phyloP scores from a whole-genome alignment of 30 jellyfish, hydroid and myxozoan genomes.

The Aurelia sp. region DNA sequence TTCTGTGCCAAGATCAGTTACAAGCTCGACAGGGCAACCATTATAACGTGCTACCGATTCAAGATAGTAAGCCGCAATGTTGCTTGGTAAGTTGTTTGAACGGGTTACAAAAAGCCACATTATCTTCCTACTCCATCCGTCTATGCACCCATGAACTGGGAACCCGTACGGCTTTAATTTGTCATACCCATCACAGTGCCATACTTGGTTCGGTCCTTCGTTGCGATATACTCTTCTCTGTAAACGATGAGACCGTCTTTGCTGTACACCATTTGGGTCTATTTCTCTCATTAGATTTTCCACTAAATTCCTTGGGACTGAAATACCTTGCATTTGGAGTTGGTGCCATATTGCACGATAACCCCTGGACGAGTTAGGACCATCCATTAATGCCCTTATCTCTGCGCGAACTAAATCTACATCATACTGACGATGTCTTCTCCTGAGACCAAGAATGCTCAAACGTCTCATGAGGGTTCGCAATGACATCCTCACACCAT shows the following conservation, averaged over 20 bases:
- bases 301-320: not conserved
- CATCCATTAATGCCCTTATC: no score
- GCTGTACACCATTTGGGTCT: not conserved
- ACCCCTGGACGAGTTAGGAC: not conserved
- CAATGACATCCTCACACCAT: no score
- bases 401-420: no score
- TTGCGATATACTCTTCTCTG: no score
- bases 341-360: not conserved
- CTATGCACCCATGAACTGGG: slow-evolving; percentile 82
- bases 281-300: not conserved
- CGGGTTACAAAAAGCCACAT: slow-evolving; percentile 13
- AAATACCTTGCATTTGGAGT: not conserved
- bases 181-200: no score
- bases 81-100: slow-evolving; percentile 62
- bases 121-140: slow-evolving; percentile 70
- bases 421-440: no score
- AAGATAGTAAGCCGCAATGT: slow-evolving; percentile 30
- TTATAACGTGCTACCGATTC: slow-evolving; percentile 20
- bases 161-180: slow-evolving; percentile 60
- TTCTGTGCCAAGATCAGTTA: slow-evolving; percentile 80
- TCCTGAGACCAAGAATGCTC: no score
- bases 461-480: no score
- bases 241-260: no score
- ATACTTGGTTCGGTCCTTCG: no score
- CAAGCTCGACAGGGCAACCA: slow-evolving; percentile 74